A percentile compares a stretch with the other conserved stretches of the same genome.
Conservation (phyloP, 2,888 invertebrate species). For the Lumbricus terrestris region DNA sequence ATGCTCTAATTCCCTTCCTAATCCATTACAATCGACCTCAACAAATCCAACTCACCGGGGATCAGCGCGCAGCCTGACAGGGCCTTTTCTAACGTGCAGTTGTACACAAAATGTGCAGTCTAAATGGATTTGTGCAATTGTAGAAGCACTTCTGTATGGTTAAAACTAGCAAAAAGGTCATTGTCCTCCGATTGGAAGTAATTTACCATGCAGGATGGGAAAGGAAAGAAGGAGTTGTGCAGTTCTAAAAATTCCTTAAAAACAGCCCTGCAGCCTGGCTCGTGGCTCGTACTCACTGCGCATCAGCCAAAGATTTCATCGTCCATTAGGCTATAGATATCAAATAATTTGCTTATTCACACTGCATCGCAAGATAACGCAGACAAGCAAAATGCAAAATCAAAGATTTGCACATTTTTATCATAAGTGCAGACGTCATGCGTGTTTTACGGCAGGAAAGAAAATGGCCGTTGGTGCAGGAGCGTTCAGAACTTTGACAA, state of each 20-base stretch:
- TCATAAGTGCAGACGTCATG: neutral
- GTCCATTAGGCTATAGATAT: neutral
- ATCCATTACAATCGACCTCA: neutral
- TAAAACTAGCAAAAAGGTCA: too few relatives aligned
- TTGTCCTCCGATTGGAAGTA: too few relatives aligned
- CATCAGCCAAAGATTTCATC: neutral
- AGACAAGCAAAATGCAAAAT: neutral
- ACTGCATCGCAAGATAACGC: neutral
- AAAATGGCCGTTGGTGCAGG: neutral
- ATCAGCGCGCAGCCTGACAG: neutral
- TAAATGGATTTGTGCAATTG: too few relatives aligned
- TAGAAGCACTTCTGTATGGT: too few relatives aligned
- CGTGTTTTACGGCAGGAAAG: neutral
- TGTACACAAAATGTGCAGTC: too few relatives aligned
- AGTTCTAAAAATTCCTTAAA: too few relatives aligned
- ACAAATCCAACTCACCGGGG: neutral
- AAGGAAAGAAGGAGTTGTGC: too few relatives aligned
- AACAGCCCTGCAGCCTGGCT: too few relatives aligned
- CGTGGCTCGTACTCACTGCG: neutral
- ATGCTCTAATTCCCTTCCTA: neutral
- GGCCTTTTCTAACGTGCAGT: too few relatives aligned
- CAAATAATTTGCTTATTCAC: neutral
- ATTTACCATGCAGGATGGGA: too few relatives aligned
- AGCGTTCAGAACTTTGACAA: neutral
- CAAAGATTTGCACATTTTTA: neutral